These are phyloP conservation scores for Machimus rusticus DNA, from an alignment of 2,888 invertebrate species.

Conservation along the genomic window DNA sequence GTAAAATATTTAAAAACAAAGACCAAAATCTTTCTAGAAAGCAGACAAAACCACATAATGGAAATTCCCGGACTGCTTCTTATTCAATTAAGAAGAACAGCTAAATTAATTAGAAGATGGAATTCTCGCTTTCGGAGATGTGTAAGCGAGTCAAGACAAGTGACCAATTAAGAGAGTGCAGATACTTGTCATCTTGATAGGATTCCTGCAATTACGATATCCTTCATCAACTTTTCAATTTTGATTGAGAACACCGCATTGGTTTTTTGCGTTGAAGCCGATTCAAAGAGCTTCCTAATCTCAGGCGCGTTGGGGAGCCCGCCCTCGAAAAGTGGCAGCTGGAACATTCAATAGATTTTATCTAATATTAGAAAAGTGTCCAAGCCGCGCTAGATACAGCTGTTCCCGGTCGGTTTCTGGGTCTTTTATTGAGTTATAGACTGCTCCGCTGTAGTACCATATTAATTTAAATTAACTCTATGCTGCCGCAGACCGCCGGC, in stretches of 20 bases:
- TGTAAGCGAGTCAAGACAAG: neutral
- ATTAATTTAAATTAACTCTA: slow-evolving; percentile 40
- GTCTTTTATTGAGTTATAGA: slow-evolving; percentile 29
- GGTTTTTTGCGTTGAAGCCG: neutral
- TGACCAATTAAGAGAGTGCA: neutral
- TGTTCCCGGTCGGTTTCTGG: slow-evolving; percentile 3
- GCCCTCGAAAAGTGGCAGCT: neutral
- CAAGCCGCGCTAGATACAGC: neutral
- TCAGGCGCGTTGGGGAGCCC: neutral
- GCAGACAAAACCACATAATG: neutral
- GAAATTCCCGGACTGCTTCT: neutral
- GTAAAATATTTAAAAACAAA: neutral
- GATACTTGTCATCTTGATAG: neutral
- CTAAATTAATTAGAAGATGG: neutral
- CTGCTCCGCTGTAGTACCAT: slow-evolving; percentile 4
- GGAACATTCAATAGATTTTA: neutral
- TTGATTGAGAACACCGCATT: neutral
- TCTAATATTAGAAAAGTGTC: slow-evolving; percentile 20
- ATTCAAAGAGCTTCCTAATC: neutral
- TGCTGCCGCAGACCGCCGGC: slow-evolving; percentile 22
- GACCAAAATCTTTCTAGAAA: neutral
- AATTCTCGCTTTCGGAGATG: neutral
- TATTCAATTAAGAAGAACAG: neutral
- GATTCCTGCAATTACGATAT: neutral
- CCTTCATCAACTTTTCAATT: neutral